These are phyloP conservation scores for Polydrusus pterygomalis DNA, from an alignment of 2,888 invertebrate genomes.

Conservation along the genomic window DNA sequence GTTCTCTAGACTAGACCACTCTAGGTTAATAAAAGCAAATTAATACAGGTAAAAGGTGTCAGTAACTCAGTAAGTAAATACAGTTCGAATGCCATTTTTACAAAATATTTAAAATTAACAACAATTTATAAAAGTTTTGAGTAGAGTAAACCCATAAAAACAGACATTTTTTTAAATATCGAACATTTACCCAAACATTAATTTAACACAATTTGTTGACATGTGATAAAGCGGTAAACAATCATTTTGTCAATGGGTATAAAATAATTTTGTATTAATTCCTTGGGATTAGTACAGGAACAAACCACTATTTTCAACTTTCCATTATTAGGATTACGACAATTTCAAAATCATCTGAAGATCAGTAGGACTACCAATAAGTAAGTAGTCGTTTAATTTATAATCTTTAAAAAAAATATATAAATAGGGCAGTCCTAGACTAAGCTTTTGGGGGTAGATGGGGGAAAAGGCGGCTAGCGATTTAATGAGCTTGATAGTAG, in stretches of 20 bases:
- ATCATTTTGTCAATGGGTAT: slow-evolving; percentile 56
- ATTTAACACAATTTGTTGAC: slow-evolving; percentile 48
- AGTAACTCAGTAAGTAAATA: no score
- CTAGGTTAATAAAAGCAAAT: no score
- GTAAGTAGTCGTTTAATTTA: no score
- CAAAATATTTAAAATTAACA: neutral
- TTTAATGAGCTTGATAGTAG: no score
- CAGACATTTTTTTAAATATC: slow-evolving; percentile 18
- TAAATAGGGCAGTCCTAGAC: no score
- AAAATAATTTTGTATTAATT: slow-evolving; percentile 26
- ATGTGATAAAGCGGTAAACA: slow-evolving; percentile 62
- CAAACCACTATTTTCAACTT: neutral
- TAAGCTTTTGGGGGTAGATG: no score
- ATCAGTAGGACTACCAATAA: no score
- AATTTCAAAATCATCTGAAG: neutral
- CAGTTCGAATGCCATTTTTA: no score
- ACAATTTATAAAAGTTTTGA: slow-evolving; percentile 14
- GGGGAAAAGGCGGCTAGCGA: no score
- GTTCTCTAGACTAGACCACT: no score
- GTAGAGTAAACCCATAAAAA: slow-evolving; percentile 9
- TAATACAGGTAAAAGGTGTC: no score
- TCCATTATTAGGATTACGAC: neutral
- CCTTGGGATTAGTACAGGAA: slow-evolving; percentile 9
- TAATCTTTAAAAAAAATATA: no score
- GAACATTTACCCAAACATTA: slow-evolving; percentile 12